Percentiles rank a stretch among this genome's conserved stretches.
Evolutionary conservation across 2,113 vertebrate species (phyloP).

Genomic region (Naja naja): DNA sequence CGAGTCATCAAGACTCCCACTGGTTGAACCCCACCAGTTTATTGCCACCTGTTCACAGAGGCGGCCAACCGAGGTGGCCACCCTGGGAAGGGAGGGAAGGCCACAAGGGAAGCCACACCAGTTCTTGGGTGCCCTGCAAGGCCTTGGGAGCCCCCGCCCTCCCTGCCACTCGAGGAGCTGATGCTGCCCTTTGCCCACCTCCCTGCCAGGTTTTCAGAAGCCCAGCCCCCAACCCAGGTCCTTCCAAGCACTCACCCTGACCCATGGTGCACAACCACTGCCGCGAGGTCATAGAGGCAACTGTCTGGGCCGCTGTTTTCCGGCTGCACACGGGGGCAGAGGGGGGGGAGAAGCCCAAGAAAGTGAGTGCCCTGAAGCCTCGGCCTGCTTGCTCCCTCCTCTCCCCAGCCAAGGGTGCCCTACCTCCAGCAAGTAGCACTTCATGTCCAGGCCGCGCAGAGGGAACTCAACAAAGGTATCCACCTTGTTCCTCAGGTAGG

Average conservation of each 20-base stretch:
- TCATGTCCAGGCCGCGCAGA: slow-evolving; percentile 90
- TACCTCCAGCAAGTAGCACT: slow-evolving; percentile 93
- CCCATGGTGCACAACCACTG: slow-evolving; percentile 96
- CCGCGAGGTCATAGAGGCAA: slow-evolving; percentile 90
- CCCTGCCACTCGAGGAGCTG: neutral
- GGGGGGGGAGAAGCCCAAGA: neutral
- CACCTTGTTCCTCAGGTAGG: slow-evolving; percentile 96
- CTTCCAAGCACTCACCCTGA: slow-evolving; percentile 83
- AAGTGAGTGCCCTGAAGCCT: neutral
- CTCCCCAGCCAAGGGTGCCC: neutral
- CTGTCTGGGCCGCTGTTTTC: slow-evolving; percentile 85
- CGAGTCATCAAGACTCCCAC: neutral
- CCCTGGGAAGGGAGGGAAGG: neutral
- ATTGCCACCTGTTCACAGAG: neutral
- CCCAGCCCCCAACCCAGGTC: neutral
- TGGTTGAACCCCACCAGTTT: neutral
- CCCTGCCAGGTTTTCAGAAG: neutral
- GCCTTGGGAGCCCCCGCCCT: neutral
- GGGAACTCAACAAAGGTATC: slow-evolving; percentile 97
- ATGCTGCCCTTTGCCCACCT: neutral
- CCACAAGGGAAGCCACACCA: neutral
- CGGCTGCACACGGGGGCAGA: slow-evolving; percentile 70
- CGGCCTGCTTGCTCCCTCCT: rapidly evolving
- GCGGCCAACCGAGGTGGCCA: neutral
- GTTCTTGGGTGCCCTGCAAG: neutral